Evolutionary conservation across 2,888 invertebrate genomes (phyloP), one percentile per base, ranked within the genome.

Genomic region (Hybos culiciformis): DNA sequence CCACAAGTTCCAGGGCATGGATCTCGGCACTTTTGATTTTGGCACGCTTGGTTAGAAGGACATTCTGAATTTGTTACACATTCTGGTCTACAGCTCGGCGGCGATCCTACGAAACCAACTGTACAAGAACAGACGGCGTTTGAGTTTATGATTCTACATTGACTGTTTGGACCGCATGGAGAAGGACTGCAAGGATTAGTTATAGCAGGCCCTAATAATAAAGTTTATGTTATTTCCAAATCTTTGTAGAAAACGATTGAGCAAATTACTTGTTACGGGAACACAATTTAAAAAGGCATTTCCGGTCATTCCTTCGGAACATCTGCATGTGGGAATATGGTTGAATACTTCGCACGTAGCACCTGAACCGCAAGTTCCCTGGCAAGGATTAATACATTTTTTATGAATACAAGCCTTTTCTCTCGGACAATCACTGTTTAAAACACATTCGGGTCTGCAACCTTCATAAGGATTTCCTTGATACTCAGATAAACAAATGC

Each of bases 341-440:
- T 85, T 85, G 23, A 82, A 69, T 4, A 83, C 83, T 52, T 75
- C 73, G 55, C 87, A 88, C 39, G 77, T 59, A 2, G 87, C 85
- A 57, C 80, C 81, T 40, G 66, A 61, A 1, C 85, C 87, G 59
- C 88, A 88, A 18, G 80, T 81, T 47, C 79, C 80, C 8, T 79
- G 77, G 54, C 88, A 87, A 39, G 87, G 86, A 59, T 85, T 79
- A 39, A 69, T 60, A 57, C 87, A 88, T 63, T 84, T 83, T 57
- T 78, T 80, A 52, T 71, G 70, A 2, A 75, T 68, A 56, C 85
- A 86, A 47, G 84, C 79, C 56, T 72, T 74, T 56, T 78, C 70
- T 53, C 73, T 71, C 19, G 77, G 66, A 61, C 86, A 87, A 53
- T 86, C 85, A 11, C 70, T 66, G 57, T 79, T 85, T 5, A 82